Evolutionary conservation across 2,888 invertebrate genomes (phyloP).

Genomic region (Synanthedon vespiformis): DNA sequence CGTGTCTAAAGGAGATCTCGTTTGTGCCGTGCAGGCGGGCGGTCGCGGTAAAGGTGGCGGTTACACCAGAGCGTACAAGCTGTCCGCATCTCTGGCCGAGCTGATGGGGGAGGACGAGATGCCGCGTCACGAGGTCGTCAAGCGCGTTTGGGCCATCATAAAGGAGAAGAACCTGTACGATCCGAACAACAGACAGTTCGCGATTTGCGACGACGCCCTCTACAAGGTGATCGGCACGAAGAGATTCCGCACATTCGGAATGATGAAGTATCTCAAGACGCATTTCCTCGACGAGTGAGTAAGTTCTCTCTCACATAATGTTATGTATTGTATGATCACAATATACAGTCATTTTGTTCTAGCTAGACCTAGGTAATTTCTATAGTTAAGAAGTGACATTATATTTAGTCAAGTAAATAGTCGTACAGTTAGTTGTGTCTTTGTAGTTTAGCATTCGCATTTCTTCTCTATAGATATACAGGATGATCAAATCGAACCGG

Average conservation of each 20-base stretch:
- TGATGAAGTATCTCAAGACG: slow-evolving; percentile 95
- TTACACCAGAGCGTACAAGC: slow-evolving; percentile 85
- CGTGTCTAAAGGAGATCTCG: neutral
- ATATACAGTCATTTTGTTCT: neutral
- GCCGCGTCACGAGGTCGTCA: slow-evolving; percentile 90
- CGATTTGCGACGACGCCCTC: slow-evolving; percentile 92
- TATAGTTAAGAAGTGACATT: neutral
- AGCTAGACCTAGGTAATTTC: neutral
- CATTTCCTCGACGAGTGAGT: slow-evolving; percentile 80
- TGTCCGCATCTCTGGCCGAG: slow-evolving; percentile 87
- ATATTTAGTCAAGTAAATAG: neutral
- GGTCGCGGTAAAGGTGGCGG: slow-evolving; percentile 76
- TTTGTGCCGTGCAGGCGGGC: slow-evolving; percentile 20
- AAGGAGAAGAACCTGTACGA: slow-evolving; percentile 91
- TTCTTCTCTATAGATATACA: too few species aligned
- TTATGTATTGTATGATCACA: neutral
- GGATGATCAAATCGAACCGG: too few species aligned
- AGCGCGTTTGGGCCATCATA: slow-evolving; percentile 90
- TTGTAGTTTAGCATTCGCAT: neutral
- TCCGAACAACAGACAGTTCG: slow-evolving; percentile 94
- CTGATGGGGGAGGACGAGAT: slow-evolving; percentile 86
- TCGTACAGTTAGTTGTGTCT: neutral
- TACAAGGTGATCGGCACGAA: slow-evolving; percentile 91
- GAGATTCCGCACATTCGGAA: slow-evolving; percentile 94
- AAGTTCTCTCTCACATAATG: neutral